Evolutionary conservation across 2,888 invertebrate species (phyloP), one percentile per base, ranked within the genome.

Genomic region (Hypercompe scribonia): DNA sequence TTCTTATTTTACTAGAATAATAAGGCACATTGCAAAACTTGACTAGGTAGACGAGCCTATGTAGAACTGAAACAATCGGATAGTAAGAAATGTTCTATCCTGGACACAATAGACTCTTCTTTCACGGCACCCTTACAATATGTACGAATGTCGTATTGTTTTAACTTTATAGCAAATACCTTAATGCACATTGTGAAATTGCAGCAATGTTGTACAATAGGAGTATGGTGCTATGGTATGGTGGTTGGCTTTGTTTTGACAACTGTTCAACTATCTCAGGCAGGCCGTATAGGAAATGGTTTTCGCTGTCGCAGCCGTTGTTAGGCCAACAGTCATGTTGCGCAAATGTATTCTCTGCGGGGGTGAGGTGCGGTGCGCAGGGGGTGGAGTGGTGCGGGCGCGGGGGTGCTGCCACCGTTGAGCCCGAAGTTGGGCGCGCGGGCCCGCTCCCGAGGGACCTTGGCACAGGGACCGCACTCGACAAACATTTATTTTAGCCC

Each of bases 371-470:
- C 79, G 86, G 82, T 78, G 84, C 81, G 89, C 84, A 88, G 88
- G 65, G 73, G 39, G 74, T 71, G 75, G 68, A 67, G 73, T 87
- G 86, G 84, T 66, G 72, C 68, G 76, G 77, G 77, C 76, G 82
- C 81, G 84, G 84, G 84, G 84, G 85, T 83, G 86, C 89, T 84
- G 90, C 88, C 90, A 91, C 92, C 93, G 91, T 91, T 90, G 94
- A 92, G 95, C 94, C 92, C 91, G 94, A 95, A 95, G 95, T 95
- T 95, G 94, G 95, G 95, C 95, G 94, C 95, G 94, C 95, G 94
- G 94, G 93, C 94, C 91, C 86, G 81, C 84, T 94, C 95, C 93
- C 95, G 82, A 79, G 95, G 93, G 95, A 95, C 90, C 79, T 77
- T 61, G 84, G 87, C 84, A 84, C 91, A 88, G 91, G 94, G 95